These are phyloP conservation scores for Leptinotarsa texana DNA, from an alignment of 1,140 invertebrate genomes.

Conservation along the genomic window DNA sequence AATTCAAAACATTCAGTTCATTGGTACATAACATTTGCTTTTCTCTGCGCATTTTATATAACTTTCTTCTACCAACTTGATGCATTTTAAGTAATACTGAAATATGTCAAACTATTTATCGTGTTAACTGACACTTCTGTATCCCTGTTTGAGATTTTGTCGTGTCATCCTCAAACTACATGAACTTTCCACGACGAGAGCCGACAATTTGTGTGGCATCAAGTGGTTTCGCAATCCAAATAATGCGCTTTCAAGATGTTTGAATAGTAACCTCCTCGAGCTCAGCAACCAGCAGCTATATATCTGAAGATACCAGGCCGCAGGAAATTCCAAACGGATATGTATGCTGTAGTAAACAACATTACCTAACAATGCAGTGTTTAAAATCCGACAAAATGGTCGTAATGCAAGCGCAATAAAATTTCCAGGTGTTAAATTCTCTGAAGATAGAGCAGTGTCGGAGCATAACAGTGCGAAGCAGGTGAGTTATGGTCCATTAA, in stretches of 20 bases:
- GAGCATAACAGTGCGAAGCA: conserved; percentile 1
- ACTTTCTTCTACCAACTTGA: too few relatives aligned
- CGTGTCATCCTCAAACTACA: too few relatives aligned
- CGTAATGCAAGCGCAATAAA: conserved; percentile 17
- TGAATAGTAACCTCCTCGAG: background rate
- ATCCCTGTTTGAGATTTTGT: too few relatives aligned
- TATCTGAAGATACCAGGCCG: conserved; percentile 1
- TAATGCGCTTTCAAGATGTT: background rate
- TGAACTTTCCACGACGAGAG: too few relatives aligned
- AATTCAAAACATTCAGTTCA: too few relatives aligned
- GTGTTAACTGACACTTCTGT: too few relatives aligned
- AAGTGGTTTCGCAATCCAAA: too few relatives aligned
- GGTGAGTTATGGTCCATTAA: conserved; percentile 19
- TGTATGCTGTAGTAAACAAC: background rate
- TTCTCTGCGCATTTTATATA: too few relatives aligned
- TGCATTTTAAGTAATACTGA: too few relatives aligned
- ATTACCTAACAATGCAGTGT: background rate
- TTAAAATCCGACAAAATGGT: conserved; percentile 6
- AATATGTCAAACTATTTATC: too few relatives aligned
- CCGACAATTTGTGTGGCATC: too few relatives aligned
- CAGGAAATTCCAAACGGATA: background rate
- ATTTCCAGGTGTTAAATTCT: conserved; percentile 23
- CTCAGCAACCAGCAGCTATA: background rate
- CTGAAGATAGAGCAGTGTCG: conserved; percentile 1
- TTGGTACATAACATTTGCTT: too few relatives aligned